Evolutionary conservation across 2,888 invertebrate genomes (phyloP), one percentile per base, ranked within the genome.

Genomic region (Drymonia ruficornis): DNA sequence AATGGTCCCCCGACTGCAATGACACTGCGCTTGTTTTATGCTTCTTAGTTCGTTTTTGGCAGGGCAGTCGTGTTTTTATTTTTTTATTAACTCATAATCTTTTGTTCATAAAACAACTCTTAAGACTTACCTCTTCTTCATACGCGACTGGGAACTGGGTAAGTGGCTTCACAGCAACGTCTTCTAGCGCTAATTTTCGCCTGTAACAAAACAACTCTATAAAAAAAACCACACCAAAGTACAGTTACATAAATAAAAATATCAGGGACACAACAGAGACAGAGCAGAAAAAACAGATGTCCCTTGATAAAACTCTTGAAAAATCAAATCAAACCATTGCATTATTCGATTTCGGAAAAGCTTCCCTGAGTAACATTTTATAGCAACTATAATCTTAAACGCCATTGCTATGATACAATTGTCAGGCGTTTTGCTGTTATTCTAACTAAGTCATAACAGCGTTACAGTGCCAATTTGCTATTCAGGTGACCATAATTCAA

Each of bases 111-210:
- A 23, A 5, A 6, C 36, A 6, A 2, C 0, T 31, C 0, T 31
- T n/a, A 2, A 36, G 36, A 87, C 94, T 94, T 82, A 96, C 96
- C 94, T 97, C 97, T 86, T 97, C 97, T 76, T 97, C 96, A 55
- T 97, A 87, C n/a, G 95, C 94, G 29, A 96, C 94, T 19, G 98
- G 98, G 83, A 98, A 98, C 84, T 96, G 96, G 23, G 96, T 96
- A 51, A 98, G 94, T 9, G 98, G 97, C 81, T 96, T 97, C 31
- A 98, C 98, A n/a, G 98, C 98, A 60, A 98, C 95, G 73, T 97
- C 96, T 80, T 96, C 95, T 67, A 96, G 80, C 44, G 95, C 96
- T 38, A 95, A 86, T 66, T 95, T 94, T 75, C 95, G 94, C 84
- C 97, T 96, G 91, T 51, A 94, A 94, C 56, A 70, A 45, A 51